Evolutionary conservation across 2,113 vertebrate genomes (phyloP), one percentile per base, ranked within the genome.

Genomic region (Nycticebus coucang): DNA sequence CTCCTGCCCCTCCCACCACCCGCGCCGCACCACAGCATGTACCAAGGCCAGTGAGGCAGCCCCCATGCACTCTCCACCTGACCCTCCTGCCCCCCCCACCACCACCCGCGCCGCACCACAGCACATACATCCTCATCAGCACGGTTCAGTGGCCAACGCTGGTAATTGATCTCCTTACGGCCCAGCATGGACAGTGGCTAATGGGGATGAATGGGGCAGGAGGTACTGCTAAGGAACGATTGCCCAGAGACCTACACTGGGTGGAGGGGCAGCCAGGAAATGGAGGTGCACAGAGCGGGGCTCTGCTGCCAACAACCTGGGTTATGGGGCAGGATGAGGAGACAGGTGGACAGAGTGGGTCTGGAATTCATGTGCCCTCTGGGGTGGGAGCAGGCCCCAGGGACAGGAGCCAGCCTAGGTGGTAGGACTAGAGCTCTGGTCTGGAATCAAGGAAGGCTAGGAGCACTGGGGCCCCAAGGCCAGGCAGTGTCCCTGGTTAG

Each of bases 201-300:
- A 98, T 97, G 75, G 94, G 97, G 89, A 98, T 93, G 95, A 93
- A 97, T 97, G 95, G 89, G 41, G 35, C 21, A 3, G 96, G 94
- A 84, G 91, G 91, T n/a, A 53, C 81, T 0, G 0, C 53, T 0
- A 7, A 92, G 84, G 81, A 81, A 68, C 0, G 7, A 35, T 92
- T 9, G 2, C 87, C 41, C 0, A 0, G 85, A 93, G 95, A 91
- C 83, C 75, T 0, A 0, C 35, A 8, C 3, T 0, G 60, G 55
- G 57, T 0, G 2, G 14, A 35, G 75, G 80, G 41, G 87, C 2
- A 2, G 81, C 84, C 64, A 69, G 79, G 69, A 79, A 85, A 26
- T 7, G 83, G 83, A 60, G 79, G 80, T n/a, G 57, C 11, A 0
- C 33, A 6, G 55, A 30, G 53, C 33, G 59, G 62, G 11, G 28